Percentiles rank a stretch among this genome's conserved stretches.
These are phyloP conservation scores for Sylvia borin DNA, from an alignment of 2,797 vertebrate species.

Conservation along the genomic window DNA sequence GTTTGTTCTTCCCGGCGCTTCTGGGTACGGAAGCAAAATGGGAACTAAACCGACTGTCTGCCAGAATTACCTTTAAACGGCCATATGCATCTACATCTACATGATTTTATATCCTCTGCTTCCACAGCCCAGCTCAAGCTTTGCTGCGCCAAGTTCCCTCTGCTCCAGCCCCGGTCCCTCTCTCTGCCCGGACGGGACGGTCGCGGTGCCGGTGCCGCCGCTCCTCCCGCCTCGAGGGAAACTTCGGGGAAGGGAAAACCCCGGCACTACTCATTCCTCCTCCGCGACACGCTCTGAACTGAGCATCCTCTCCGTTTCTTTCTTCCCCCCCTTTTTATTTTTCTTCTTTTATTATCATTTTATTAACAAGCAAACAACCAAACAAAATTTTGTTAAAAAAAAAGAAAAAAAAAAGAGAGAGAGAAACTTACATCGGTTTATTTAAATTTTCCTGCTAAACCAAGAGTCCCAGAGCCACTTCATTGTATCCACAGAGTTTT, in stretches of 20 bases:
- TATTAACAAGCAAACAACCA: background rate
- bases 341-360: background rate
- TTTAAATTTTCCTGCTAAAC: constrained; percentile 50
- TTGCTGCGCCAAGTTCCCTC: background rate
- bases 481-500: constrained; percentile 57
- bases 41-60: background rate
- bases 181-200: constrained; percentile 6
- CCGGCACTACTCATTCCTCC: background rate
- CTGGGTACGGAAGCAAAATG: background rate
- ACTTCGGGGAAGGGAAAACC: background rate
- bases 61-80: background rate
- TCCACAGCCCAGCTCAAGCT: background rate
- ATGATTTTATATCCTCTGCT: background rate
- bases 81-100: fast-evolving
- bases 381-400: too few species aligned
- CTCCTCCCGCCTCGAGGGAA: background rate
- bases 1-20: background rate
- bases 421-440: constrained; percentile 57
- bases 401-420: background rate
- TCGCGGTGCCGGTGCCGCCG: background rate
- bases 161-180: background rate
- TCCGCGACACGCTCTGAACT: background rate
- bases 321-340: too few species aligned
- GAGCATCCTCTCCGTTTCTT: background rate
- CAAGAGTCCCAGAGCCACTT: constrained; percentile 50